Evolutionary conservation across 37 sponge, comb jelly and placozoan species (phyloP).

Genomic region (Cladorhizidae sp.): DNA sequence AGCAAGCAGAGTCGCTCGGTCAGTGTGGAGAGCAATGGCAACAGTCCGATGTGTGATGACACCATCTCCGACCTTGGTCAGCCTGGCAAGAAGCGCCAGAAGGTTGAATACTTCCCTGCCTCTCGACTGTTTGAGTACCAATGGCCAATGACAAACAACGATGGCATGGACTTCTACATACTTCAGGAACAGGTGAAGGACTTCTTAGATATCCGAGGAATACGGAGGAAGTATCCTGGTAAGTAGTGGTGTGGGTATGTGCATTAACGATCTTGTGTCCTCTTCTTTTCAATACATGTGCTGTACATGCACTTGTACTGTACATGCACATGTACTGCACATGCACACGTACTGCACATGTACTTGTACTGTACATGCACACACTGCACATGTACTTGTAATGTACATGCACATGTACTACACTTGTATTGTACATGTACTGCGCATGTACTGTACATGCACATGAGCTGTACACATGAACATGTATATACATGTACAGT

Average conservation of each 20-base stretch:
- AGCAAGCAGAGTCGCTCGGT: conserved; percentile 2
- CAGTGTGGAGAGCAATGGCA: neutral
- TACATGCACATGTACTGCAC: too few relatives aligned
- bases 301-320: too few relatives aligned
- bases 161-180: conserved; percentile 73
- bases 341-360: too few relatives aligned
- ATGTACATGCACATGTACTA: too few relatives aligned
- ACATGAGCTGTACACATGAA: too few relatives aligned
- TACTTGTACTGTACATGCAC: too few relatives aligned
- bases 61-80: too few relatives aligned
- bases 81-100: neutral
- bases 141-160: conserved; percentile 82
- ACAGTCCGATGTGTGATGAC: neutral
- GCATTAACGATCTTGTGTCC: neutral
- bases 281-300: neutral
- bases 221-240: conserved; percentile 88
- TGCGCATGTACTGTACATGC: too few relatives aligned
- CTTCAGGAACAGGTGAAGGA: conserved; percentile 92
- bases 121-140: conserved; percentile 85
- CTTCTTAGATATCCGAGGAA: conserved; percentile 82
- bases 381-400: too few relatives aligned
- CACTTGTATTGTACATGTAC: too few relatives aligned
- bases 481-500: too few relatives aligned
- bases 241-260: neutral
- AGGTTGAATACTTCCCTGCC: conserved; percentile 44